Percentiles rank a stretch among this genome's conserved stretches.
phyloP scores from a whole-genome alignment of 2,888 invertebrate species.

The Punctoribates punctum region DNA sequence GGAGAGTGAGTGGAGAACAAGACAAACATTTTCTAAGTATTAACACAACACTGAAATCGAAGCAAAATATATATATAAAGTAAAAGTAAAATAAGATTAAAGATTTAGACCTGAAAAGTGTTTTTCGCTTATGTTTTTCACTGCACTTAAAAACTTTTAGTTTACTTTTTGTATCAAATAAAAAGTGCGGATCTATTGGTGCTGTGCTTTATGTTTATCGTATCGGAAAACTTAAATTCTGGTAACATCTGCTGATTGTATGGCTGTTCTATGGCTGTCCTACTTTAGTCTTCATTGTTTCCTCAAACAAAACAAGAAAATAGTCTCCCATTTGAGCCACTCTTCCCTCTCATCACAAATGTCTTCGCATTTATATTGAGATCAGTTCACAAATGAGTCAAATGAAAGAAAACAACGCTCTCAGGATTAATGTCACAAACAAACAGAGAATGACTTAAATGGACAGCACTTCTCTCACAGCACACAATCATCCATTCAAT shows the following conservation, averaged over 20 bases:
- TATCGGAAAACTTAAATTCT: conserved; percentile 9
- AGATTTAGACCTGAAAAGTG: conserved; percentile 28
- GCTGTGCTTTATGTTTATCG: not conserved
- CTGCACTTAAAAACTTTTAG: conserved; percentile 26
- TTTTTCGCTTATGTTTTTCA: conserved; percentile 3
- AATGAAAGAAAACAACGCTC: conserved; percentile 20
- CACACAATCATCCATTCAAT: not conserved
- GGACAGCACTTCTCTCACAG: not conserved
- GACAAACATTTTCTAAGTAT: conserved; percentile 19
- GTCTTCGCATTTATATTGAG: not conserved
- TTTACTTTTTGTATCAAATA: conserved; percentile 13
- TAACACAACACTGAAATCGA: not conserved
- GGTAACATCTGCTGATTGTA: conserved; percentile 15
- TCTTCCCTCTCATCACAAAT: conserved; percentile 16
- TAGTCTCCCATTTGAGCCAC: not conserved
- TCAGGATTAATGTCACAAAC: conserved; percentile 1
- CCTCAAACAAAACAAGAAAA: conserved; percentile 7
- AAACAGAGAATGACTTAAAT: not conserved
- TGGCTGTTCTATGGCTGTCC: not conserved
- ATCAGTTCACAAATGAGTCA: conserved; percentile 4
- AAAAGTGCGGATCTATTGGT: not conserved
- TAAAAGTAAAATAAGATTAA: conserved; percentile 32
- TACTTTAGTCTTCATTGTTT: not conserved
- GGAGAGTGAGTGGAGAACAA: not conserved
- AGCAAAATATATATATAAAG: not conserved